Evolutionary conservation across 2,888 invertebrate species (phyloP).

Genomic region (Leptinotarsa rubiginosa): DNA sequence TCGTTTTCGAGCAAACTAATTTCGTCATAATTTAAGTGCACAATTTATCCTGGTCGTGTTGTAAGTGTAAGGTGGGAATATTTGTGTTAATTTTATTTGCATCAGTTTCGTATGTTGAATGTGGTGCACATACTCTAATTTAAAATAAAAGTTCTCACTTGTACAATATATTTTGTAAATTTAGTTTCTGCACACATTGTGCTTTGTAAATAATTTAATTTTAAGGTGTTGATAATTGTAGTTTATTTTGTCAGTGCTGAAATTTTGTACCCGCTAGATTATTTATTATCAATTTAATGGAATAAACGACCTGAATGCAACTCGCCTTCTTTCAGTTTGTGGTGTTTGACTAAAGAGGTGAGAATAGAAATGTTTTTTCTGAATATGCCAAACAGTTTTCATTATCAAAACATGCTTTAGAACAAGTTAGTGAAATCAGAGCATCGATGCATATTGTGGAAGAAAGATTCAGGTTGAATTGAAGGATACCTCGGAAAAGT

Average conservation of each 20-base stretch:
- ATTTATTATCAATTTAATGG: constrained; percentile 39
- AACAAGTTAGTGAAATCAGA: no score
- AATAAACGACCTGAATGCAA: constrained; percentile 27
- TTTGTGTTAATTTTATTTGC: not conserved
- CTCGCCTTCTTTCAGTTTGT: not conserved
- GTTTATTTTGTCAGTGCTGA: constrained; percentile 34
- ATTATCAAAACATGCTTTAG: no score
- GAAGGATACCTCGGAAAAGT: no score
- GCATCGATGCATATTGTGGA: no score
- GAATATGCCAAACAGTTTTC: no score
- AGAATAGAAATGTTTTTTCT: no score
- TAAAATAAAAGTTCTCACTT: not conserved
- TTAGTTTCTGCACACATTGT: constrained; percentile 55
- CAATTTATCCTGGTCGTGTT: not conserved
- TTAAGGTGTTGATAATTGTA: constrained; percentile 26
- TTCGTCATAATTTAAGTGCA: not conserved
- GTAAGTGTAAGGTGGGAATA: not conserved
- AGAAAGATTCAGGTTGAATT: no score
- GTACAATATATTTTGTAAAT: constrained; percentile 36
- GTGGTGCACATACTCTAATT: constrained; percentile 2
- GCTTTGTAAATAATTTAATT: constrained; percentile 56
- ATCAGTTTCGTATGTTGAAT: constrained; percentile 12
- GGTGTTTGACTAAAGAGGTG: no score
- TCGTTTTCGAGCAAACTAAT: not conserved
- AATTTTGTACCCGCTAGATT: constrained; percentile 46